Evolutionary conservation across 2,113 vertebrate species (phyloP), one percentile per base, ranked within the genome.

Genomic region (Sprattus sprattus): DNA sequence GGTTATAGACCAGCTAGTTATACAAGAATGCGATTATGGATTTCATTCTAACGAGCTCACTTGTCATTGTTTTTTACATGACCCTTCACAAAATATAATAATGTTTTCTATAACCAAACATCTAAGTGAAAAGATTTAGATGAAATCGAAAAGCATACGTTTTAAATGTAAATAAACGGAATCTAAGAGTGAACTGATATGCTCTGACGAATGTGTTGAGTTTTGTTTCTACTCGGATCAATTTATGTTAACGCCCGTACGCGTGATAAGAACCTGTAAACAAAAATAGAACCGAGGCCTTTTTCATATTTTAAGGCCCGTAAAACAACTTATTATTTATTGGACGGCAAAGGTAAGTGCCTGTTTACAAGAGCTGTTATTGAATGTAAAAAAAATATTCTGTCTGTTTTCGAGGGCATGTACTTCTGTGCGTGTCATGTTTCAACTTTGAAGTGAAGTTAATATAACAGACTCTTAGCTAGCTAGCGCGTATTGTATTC

Each of bases 281-380:
- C 71, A 78, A 78, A 78, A 78, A 78, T 39, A 78, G 71, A 39
- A 78, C 28, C 11, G 71, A 78, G 71, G 32, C 32, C 54, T 78
- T 78, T 28, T 15, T 78, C 71, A 39, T 32, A 39, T 16, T 78
- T 78, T 16, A 11, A 32, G n/a, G 20, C 6, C 22, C 16, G 15
- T 16, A 13, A 39, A 11, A 78, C 71, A 32, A 2, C 25, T 0
- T 6, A 15, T 32, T 39, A 32, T 78, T 16, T 13, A 13, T 15
- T 78, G 32, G 13, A 78, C 10, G 0, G 13, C 28, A 39, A 78
- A 15, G 28, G 71, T 78, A 39, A 78, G 13, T 67, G 22, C 13
- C 16, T 39, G 39, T 4, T 15, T 39, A 4, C 16, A 6, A 3
- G 13, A n/a, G 28, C 6, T 5, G 16, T 16, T 10, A 0, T 6